A percentile compares a stretch with the other conserved stretches of the same genome.
Evolutionary conservation across 2,113 vertebrate genomes (phyloP).

Genomic region (Pangasianodon gigas): DNA sequence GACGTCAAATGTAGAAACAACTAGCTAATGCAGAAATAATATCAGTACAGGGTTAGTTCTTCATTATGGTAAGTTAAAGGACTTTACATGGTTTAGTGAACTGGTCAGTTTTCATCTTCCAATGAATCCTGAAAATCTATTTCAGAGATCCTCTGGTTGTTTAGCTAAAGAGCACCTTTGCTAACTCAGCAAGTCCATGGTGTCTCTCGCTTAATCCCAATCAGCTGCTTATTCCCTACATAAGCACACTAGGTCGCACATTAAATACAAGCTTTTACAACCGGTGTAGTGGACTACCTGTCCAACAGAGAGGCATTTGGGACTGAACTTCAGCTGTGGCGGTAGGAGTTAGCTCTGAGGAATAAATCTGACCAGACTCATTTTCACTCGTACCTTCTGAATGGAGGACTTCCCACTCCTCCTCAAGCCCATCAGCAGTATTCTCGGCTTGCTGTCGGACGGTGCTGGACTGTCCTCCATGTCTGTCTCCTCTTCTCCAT

Average conservation of each 20-base stretch:
- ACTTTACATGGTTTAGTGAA: background rate
- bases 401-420: slow-evolving; percentile 98
- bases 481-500: slow-evolving; percentile 91
- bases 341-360: background rate
- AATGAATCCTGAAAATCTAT: background rate
- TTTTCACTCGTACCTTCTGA: slow-evolving; percentile 84
- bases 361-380: background rate
- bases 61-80: background rate
- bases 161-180: background rate
- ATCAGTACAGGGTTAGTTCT: background rate
- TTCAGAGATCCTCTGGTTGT: background rate
- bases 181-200: background rate
- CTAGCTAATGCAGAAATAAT: background rate
- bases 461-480: slow-evolving; percentile 80
- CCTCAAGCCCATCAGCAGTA: slow-evolving; percentile 92
- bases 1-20: background rate
- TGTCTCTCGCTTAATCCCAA: background rate
- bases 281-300: background rate
- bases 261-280: background rate
- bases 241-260: background rate
- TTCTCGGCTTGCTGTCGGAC: slow-evolving; percentile 91
- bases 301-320: background rate
- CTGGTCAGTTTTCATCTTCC: background rate
- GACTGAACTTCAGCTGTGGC: slow-evolving; percentile 21
- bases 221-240: background rate